Base-by-base conservation (phyloP, 2,797 vertebrate species). In the Meriones psammophilus region DNA sequence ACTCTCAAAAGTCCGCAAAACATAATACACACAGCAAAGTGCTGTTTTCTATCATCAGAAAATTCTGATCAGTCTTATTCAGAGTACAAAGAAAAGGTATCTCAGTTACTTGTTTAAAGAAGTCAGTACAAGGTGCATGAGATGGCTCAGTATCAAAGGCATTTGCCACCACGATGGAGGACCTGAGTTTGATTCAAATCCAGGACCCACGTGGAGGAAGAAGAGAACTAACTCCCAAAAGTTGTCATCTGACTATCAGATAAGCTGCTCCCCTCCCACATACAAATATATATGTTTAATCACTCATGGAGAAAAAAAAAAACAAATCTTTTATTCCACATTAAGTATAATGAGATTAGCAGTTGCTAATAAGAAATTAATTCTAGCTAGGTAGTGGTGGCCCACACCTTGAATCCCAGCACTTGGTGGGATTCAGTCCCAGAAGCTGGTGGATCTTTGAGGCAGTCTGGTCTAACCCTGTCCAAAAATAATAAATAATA, bases 51-150 rank as follows among this genome's bases (percentile, higher is more conserved):
- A 46, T 26, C 2, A 50, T 39, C 14, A 92, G 73, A 89, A 96
- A 93, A 85, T 86, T 94, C 73, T 80, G 91, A 88, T 91, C n/a
- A 60, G 69, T 18, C 9, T 96, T 87, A 96, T 54, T 91, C 68
- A 94, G 68, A 95, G 24, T 20, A 88, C 84, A 94, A 66, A 74
- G 33, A 93, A 64, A 83, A 64, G 26, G n/a, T 58, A 93, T 17
- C 36, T 64, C 71, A 84, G 73, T 71, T 73, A 71, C 39, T 69
- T 92, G 8, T 94, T 81, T 94, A 89, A 93, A 90, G 28, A 84
- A 85, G 46, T 90, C 17, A 54, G 18, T 22, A 66, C 18, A 33
- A 66, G 62, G 17, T 28, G 60, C 39, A 46, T 8, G 60, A 66
- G 17, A 66, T 64, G 62, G 39, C 39, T 46, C 17, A 46, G 26